These are phyloP conservation scores for Pocillopora meandrina DNA, from an alignment of 92 coral and sea anemone species.

Conservation along the genomic window DNA sequence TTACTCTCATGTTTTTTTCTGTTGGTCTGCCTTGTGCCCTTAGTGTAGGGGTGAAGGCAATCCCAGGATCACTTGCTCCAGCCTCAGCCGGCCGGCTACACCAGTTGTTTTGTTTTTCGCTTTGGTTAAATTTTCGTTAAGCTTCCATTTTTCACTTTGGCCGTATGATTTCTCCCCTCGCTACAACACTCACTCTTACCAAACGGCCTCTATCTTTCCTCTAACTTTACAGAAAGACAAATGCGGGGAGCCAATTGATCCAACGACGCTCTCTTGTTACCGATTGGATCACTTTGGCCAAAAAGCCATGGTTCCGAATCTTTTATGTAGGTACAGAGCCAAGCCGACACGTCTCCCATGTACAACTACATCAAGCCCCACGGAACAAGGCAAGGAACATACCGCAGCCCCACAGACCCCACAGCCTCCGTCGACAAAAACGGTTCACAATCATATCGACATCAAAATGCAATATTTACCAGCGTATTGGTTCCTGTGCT, in stretches of 20 bases:
- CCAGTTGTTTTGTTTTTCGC: too few species aligned
- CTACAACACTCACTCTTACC: background rate
- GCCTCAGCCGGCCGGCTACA: too few species aligned
- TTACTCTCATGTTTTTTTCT: too few species aligned
- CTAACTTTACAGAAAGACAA: background rate
- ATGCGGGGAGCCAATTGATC: slow-evolving; percentile 23
- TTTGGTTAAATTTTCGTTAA: too few species aligned
- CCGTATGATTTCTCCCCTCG: too few species aligned
- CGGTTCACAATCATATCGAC: background rate
- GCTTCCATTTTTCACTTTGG: too few species aligned
- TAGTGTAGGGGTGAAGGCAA: too few species aligned
- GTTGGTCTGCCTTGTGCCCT: too few species aligned
- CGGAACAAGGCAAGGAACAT: background rate
- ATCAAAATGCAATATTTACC: background rate
- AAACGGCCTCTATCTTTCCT: background rate
- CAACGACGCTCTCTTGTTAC: background rate
- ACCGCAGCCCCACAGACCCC: background rate
- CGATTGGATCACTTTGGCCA: slow-evolving; percentile 13
- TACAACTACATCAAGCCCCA: slow-evolving; percentile 5
- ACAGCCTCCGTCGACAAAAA: background rate
- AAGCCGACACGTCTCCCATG: slow-evolving; percentile 27
- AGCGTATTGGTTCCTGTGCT: background rate
- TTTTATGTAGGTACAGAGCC: slow-evolving; percentile 9
- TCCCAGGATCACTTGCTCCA: too few species aligned
- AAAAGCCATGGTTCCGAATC: background rate